Percentiles rank a stretch among this genome's conserved stretches.
Evolutionary conservation across 2,113 vertebrate species (phyloP).

Genomic region (Notarius quadriscutis): DNA sequence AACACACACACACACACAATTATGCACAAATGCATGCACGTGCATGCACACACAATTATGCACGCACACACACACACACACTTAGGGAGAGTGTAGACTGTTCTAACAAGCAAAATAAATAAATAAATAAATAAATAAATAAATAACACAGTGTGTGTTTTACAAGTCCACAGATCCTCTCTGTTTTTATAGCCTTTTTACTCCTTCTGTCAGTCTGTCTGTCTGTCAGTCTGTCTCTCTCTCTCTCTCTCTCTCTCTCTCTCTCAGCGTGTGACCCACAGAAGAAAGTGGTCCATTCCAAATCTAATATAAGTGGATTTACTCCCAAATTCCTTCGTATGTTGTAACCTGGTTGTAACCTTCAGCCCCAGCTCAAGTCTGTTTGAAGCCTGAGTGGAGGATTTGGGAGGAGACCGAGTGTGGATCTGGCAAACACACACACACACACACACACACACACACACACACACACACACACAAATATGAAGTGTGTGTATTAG

Average conservation of each 20-base stretch:
- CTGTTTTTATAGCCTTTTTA: constrained; percentile 4
- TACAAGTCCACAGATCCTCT: neutral
- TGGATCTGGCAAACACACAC: constrained; percentile 66
- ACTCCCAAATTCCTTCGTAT: constrained; percentile 73
- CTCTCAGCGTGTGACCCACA: neutral
- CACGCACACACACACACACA: neutral
- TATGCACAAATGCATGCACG: neutral
- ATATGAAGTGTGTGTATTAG: neutral
- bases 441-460: constrained; percentile 49
- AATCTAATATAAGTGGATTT: constrained; percentile 75
- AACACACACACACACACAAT: neutral
- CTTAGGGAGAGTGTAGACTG: neutral
- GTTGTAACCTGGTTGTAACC: constrained; percentile 73
- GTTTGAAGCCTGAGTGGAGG: constrained; percentile 68
- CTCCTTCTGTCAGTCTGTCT: no score
- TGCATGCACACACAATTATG: neutral
- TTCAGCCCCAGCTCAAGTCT: constrained; percentile 69
- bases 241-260: neutral
- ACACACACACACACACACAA: neutral
- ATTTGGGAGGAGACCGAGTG: constrained; percentile 57
- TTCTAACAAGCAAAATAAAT: neutral
- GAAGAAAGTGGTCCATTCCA: constrained; percentile 57
- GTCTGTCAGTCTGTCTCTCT: neutral
- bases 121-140: neutral
- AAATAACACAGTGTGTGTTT: neutral